Evolutionary conservation across 2,888 invertebrate genomes (phyloP).

Genomic region (Lepidocyrtoides sp.): DNA sequence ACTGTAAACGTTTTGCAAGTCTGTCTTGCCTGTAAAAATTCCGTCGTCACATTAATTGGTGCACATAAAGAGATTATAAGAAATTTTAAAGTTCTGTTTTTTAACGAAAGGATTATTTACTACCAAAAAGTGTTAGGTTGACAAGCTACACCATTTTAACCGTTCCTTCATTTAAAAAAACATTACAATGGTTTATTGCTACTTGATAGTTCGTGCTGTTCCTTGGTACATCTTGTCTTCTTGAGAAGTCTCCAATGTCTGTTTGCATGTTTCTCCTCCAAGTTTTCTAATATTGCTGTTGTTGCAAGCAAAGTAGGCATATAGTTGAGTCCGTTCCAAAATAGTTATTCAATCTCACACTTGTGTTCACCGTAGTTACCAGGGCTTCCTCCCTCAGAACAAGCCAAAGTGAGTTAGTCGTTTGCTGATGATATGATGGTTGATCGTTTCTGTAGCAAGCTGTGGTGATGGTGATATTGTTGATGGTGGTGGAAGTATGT

Average conservation of each 20-base stretch:
- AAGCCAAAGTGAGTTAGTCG: background rate
- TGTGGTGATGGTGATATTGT: background rate
- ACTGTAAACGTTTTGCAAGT: too few relatives aligned
- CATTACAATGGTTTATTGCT: background rate
- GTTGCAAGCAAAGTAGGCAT: background rate
- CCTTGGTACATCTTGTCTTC: too few relatives aligned
- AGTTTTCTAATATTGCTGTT: background rate
- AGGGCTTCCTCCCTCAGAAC: background rate
- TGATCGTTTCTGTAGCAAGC: background rate
- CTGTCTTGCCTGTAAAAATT: too few relatives aligned
- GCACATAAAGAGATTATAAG: too few relatives aligned
- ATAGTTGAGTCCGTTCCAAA: constrained; percentile 57
- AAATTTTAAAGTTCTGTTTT: too few relatives aligned
- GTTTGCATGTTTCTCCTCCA: background rate
- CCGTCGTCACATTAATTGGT: too few relatives aligned
- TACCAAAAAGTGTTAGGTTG: too few relatives aligned
- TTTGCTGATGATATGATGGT: background rate
- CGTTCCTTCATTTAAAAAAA: too few relatives aligned
- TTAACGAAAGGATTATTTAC: too few relatives aligned
- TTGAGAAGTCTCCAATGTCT: too few relatives aligned
- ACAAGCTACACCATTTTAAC: too few relatives aligned
- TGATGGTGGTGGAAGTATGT: background rate
- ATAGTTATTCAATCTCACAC: constrained; percentile 50
- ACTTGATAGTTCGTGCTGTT: background rate
- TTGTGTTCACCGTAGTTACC: background rate